A percentile compares a stretch with the other conserved stretches of the same genome.
Evolutionary conservation across 1,140 invertebrate genomes (phyloP).

Genomic region (Brachionus manjavacas): DNA sequence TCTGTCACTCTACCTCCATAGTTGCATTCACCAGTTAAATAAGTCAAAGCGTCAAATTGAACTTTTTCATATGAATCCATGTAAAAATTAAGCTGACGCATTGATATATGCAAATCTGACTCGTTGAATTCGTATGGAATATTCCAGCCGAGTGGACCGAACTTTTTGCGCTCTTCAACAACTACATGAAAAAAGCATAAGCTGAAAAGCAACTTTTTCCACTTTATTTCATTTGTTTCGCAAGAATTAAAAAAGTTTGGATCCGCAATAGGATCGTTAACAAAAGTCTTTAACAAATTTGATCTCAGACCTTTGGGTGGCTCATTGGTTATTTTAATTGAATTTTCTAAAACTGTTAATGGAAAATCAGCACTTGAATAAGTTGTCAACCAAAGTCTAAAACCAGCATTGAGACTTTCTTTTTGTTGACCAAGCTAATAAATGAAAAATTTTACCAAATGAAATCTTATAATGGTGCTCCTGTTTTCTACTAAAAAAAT

Average conservation of each 20-base stretch:
- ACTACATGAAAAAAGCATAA: conserved; percentile 58
- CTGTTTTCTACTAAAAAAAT: too few relatives aligned
- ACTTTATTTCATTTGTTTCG: not conserved
- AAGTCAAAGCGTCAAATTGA: conserved; percentile 51
- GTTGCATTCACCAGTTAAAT: conserved; percentile 57
- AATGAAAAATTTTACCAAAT: not conserved
- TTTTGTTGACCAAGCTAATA: not conserved
- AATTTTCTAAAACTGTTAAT: conserved; percentile 66
- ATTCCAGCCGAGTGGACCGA: conserved; percentile 57
- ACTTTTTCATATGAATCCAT: not conserved
- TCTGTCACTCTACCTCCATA: conserved; percentile 58
- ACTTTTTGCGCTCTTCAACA: conserved; percentile 56
- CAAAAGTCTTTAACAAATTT: conserved; percentile 60
- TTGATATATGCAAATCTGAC: conserved; percentile 50
- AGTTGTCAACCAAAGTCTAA: conserved; percentile 37
- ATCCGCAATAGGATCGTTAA: conserved; percentile 48
- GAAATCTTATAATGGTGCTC: too few relatives aligned
- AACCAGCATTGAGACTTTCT: conserved; percentile 12
- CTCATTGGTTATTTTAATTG: conserved; percentile 95
- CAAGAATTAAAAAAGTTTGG: conserved; percentile 19
- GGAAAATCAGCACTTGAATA: conserved; percentile 25
- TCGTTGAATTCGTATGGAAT: conserved; percentile 59
- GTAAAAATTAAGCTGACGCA: conserved; percentile 6
- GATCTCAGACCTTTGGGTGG: conserved; percentile 82
- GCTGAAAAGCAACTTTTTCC: conserved; percentile 52